These are phyloP conservation scores for Leptinotarsa haldemani DNA, from an alignment of 2,888 invertebrate genomes.

Conservation along the genomic window DNA sequence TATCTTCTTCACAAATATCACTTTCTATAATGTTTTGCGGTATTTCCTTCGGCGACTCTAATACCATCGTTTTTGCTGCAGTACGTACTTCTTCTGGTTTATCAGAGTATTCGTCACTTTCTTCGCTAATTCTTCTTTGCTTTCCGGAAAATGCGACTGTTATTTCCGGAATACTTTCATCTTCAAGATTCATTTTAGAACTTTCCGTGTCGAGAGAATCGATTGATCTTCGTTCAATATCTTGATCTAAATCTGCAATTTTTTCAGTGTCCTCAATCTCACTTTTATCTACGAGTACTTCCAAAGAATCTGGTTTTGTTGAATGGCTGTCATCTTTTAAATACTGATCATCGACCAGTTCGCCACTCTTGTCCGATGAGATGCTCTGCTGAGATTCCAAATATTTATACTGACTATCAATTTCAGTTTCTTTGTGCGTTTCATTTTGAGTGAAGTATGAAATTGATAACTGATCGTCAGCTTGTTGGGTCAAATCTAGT, in stretches of 20 bases:
- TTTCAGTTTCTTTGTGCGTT: conserved; percentile 57
- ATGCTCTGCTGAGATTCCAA: conserved; percentile 60
- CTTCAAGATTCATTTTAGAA: conserved; percentile 50
- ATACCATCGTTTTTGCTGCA: conserved; percentile 46
- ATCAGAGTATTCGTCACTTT: conserved; percentile 61
- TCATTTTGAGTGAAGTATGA: conserved; percentile 46
- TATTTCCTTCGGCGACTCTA: conserved; percentile 48
- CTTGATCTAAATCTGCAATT: conserved; percentile 64
- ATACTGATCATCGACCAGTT: conserved; percentile 31
- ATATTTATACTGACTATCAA: conserved; percentile 52
- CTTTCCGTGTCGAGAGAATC: conserved; percentile 57
- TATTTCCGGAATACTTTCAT: conserved; percentile 63
- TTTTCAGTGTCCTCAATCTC: conserved; percentile 68
- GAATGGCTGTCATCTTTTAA: conserved; percentile 53
- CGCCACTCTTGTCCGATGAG: conserved; percentile 54
- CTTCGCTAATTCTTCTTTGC: conserved; percentile 64
- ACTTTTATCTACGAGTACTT: conserved; percentile 68
- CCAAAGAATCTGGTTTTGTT: conserved; percentile 66
- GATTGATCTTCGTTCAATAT: conserved; percentile 62
- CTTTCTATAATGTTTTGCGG: no score
- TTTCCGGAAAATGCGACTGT: conserved; percentile 64
- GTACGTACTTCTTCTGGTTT: conserved; percentile 25
- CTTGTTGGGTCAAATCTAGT: conserved; percentile 48
- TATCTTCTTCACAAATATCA: no score
- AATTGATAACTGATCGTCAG: conserved; percentile 50